These are phyloP conservation scores for Pseudachorutes palmiensis DNA, from an alignment of 1,140 invertebrate genomes.

Conservation along the genomic window DNA sequence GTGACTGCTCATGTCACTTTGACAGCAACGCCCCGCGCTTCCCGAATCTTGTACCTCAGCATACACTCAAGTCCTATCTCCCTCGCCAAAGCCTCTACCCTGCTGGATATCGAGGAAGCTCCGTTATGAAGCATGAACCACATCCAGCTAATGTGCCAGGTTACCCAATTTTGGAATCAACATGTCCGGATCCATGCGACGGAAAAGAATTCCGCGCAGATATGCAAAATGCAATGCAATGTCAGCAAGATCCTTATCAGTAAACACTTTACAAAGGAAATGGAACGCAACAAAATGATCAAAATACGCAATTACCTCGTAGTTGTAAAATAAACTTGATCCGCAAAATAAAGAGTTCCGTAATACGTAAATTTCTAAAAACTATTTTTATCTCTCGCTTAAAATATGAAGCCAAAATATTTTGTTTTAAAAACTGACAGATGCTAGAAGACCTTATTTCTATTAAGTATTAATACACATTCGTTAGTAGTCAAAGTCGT, in stretches of 20 bases:
- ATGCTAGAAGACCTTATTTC: no score
- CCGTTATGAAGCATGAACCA: neutral
- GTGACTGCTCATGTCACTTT: neutral
- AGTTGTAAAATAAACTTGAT: no score
- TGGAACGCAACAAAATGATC: no score
- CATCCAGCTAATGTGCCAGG: neutral
- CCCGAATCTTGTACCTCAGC: neutral
- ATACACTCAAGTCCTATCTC: neutral
- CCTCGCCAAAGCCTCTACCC: neutral
- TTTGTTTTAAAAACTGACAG: no score
- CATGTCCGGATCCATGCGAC: neutral
- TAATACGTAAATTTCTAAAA: no score
- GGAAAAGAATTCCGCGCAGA: neutral
- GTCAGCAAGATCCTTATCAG: neutral
- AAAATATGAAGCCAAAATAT: no score
- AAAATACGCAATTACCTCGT: no score
- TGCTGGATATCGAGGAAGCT: neutral
- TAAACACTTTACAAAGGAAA: no score
- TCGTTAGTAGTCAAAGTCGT: slow-evolving; percentile 29
- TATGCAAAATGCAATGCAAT: neutral
- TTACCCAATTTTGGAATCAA: slow-evolving; percentile 2
- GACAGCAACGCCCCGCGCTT: neutral
- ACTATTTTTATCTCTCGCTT: no score
- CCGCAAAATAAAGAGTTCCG: no score
- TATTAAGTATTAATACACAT: no score